These are phyloP conservation scores for Puntigrus tetrazona DNA, from an alignment of 2,113 vertebrate species.

Conservation along the genomic window DNA sequence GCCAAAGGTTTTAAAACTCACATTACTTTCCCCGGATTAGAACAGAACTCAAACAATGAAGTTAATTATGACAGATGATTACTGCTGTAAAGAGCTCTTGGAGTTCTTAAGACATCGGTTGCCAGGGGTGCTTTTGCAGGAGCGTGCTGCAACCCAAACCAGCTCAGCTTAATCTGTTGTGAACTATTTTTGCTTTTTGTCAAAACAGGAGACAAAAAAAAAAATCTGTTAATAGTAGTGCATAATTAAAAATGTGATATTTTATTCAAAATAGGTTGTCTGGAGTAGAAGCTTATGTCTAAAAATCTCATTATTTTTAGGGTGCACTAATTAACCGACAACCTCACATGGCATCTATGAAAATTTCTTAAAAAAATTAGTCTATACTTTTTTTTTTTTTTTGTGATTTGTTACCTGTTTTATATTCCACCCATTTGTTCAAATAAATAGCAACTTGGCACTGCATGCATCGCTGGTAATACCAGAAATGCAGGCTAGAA, in stretches of 20 bases:
- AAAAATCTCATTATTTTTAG: not conserved
- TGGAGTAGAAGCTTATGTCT: not conserved
- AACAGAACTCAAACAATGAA: constrained; percentile 58
- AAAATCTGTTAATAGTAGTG: not conserved
- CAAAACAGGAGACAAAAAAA: not conserved
- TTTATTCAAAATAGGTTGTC: not conserved
- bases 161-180: not conserved
- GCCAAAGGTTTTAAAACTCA: constrained; percentile 61
- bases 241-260: not conserved
- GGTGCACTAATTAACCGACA: not conserved
- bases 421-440: not conserved
- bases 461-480: not conserved
- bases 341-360: not conserved
- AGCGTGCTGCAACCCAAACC: constrained; percentile 18
- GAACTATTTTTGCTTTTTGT: constrained; percentile 28
- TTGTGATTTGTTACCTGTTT: not conserved
- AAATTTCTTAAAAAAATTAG: not conserved
- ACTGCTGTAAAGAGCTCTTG: constrained; percentile 49
- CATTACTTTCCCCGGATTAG: constrained; percentile 61
- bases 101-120: constrained; percentile 38
- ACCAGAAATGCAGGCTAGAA: not conserved
- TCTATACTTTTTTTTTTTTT: too few relatives aligned
- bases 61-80: constrained; percentile 63
- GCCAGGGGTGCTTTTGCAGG: constrained; percentile 19
- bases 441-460: not conserved